Conservation (phyloP, 2,888 invertebrate species). For the Aphidoletes aphidimyza region DNA sequence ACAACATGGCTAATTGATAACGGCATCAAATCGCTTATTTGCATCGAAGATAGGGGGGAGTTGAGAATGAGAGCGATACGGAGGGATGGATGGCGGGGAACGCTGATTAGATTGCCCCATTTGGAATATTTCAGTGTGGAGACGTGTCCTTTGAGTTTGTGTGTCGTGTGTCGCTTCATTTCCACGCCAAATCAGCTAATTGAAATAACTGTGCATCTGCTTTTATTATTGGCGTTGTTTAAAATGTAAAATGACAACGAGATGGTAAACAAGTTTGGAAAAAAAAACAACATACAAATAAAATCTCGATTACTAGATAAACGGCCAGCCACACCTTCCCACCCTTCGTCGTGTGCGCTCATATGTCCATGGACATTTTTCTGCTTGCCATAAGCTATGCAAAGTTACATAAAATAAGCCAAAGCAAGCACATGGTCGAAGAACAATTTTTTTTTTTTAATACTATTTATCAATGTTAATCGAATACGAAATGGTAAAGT, state of each 20-base stretch:
- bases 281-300: background rate
- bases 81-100: background rate
- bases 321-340: background rate
- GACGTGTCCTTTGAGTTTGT: no score
- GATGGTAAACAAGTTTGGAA: background rate
- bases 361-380: background rate
- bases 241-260: background rate
- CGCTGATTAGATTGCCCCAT: background rate
- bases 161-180: background rate
- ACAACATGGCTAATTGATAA: conserved; percentile 51
- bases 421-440: background rate
- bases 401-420: no score
- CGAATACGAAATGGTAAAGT: conserved; percentile 11
- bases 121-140: no score
- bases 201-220: background rate
- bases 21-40: conserved; percentile 38
- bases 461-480: conserved; percentile 31
- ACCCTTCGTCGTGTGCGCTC: background rate
- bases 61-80: background rate
- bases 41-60: background rate
- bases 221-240: conserved; percentile 15
- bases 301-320: conserved; percentile 37
- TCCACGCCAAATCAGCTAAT: background rate
- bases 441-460: background rate
- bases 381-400: no score